These are phyloP conservation scores for Melospiza georgiana DNA, from an alignment of 2,113 vertebrate genomes.

Conservation along the genomic window DNA sequence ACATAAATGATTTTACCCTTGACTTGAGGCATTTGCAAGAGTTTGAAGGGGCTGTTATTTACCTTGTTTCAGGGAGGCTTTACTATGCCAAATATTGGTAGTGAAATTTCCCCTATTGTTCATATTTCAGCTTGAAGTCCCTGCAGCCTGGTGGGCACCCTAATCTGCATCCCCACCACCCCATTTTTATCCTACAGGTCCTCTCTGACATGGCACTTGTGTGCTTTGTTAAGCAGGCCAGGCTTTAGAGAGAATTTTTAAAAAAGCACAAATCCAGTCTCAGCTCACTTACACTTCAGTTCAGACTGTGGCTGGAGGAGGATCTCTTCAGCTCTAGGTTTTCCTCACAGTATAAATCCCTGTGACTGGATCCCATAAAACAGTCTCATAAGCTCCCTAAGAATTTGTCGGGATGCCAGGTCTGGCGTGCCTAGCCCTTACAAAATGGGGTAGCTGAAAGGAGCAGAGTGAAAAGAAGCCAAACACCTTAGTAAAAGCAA, in stretches of 20 bases:
- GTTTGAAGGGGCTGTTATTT: background rate
- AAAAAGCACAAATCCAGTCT: background rate
- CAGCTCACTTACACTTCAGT: background rate
- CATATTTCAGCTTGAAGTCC: background rate
- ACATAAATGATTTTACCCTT: background rate
- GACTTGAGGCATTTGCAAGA: background rate
- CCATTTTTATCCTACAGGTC: background rate
- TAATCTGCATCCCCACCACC: background rate
- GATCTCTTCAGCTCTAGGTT: slow-evolving; percentile 35
- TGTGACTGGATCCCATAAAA: slow-evolving; percentile 46
- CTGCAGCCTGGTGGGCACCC: background rate
- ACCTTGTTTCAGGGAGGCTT: background rate
- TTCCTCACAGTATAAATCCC: slow-evolving; percentile 50
- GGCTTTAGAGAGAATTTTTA: background rate
- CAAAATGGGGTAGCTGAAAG: slow-evolving; percentile 6
- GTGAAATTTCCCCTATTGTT: background rate
- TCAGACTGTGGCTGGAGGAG: background rate
- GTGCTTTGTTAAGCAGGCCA: background rate
- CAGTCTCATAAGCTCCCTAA: slow-evolving; percentile 37
- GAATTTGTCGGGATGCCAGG: slow-evolving; percentile 19
- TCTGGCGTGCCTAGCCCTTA: background rate
- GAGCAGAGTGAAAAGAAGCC: slow-evolving; percentile 1
- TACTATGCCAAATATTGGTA: background rate
- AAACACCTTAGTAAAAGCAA: slow-evolving; percentile 44
- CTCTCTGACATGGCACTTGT: background rate